Evolutionary conservation across 2,797 vertebrate species (phyloP).

Genomic region (Holocentrus rufus): DNA sequence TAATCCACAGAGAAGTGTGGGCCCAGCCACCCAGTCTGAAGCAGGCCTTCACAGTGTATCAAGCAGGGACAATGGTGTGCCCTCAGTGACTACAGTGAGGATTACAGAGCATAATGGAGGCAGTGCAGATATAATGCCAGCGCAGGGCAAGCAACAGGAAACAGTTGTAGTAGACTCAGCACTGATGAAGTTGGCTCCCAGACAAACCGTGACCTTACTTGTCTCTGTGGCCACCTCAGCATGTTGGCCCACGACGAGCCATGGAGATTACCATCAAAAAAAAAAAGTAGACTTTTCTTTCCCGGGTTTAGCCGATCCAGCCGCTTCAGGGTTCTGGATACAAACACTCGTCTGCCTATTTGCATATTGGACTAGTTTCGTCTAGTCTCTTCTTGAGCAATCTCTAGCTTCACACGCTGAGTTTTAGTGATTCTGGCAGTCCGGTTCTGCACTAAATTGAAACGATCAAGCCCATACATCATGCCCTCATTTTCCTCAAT

Average conservation of each 20-base stretch:
- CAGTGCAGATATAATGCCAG: constrained; percentile 92
- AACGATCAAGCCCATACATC: constrained; percentile 18
- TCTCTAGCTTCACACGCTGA: neutral
- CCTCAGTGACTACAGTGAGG: constrained; percentile 90
- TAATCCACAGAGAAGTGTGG: constrained; percentile 67
- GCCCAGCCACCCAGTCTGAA: constrained; percentile 84
- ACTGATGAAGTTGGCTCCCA: constrained; percentile 84
- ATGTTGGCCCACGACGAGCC: constrained; percentile 61
- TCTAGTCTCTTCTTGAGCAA: neutral
- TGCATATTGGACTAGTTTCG: neutral
- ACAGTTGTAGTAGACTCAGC: constrained; percentile 91
- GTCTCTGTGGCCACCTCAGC: constrained; percentile 86
- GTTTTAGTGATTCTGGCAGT: neutral
- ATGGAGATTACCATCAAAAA: neutral
- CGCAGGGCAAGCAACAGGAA: constrained; percentile 93
- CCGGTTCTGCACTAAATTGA: constrained; percentile 1
- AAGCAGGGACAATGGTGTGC: constrained; percentile 90
- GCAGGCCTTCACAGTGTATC: constrained; percentile 85
- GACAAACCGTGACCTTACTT: constrained; percentile 83
- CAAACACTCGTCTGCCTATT: constrained; percentile 1
- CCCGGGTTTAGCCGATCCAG: neutral
- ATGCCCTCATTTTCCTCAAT: constrained; percentile 34
- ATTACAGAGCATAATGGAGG: constrained; percentile 95
- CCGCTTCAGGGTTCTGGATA: neutral
- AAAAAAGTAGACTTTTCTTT: neutral